These are phyloP conservation scores for Cheilosia scutellata DNA, from an alignment of 2,888 invertebrate genomes.

Conservation along the genomic window DNA sequence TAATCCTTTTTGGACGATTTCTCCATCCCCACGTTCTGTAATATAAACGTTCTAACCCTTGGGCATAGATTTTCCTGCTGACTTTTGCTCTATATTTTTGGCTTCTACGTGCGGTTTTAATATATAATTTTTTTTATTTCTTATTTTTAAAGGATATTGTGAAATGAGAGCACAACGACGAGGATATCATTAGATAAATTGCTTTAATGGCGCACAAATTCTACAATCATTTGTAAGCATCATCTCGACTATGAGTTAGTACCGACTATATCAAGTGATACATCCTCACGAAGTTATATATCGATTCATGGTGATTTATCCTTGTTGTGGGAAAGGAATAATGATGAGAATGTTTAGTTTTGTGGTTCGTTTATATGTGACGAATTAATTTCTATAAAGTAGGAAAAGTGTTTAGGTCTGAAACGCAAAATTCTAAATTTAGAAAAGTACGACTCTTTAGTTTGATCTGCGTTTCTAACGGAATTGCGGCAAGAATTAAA, in stretches of 20 bases:
- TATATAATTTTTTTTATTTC: not conserved
- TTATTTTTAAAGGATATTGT: not conserved
- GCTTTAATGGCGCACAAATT: constrained; percentile 25
- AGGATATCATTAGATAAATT: constrained; percentile 69
- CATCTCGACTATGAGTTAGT: not conserved
- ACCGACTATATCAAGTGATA: not conserved
- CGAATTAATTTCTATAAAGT: too few relatives aligned
- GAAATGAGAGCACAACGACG: constrained; percentile 32
- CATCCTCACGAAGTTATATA: not conserved
- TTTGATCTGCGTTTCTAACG: too few relatives aligned
- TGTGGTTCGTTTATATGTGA: too few relatives aligned
- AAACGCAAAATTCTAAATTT: too few relatives aligned
- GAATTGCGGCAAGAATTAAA: too few relatives aligned
- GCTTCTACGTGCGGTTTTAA: not conserved
- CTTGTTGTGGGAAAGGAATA: too few relatives aligned
- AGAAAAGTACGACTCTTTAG: too few relatives aligned
- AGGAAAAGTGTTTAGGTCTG: too few relatives aligned
- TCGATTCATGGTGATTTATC: too few relatives aligned
- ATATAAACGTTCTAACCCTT: constrained; percentile 16
- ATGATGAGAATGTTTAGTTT: too few relatives aligned
- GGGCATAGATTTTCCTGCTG: constrained; percentile 22
- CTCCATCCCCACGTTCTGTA: not conserved
- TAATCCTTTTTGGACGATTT: not conserved
- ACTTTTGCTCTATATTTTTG: constrained; percentile 12
- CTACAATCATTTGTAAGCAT: constrained; percentile 7